phyloP scores from a whole-genome alignment of 2,113 vertebrate species.

The Glaucidium brasilianum region DNA sequence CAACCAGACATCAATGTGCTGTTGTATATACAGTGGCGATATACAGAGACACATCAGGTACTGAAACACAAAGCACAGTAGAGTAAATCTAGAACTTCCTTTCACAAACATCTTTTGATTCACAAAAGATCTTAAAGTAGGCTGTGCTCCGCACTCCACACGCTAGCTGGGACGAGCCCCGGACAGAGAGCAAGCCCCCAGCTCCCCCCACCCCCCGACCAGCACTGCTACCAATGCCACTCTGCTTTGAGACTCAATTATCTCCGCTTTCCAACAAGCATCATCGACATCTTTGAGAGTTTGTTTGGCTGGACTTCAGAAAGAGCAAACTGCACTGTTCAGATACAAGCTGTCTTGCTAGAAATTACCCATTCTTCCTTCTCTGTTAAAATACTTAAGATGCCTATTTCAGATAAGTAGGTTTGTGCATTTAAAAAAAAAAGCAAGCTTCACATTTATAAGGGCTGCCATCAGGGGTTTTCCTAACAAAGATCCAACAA shows the following conservation, averaged over 20 bases:
- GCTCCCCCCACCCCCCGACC: neutral
- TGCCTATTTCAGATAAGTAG: neutral
- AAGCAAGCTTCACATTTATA: neutral
- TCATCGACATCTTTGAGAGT: neutral
- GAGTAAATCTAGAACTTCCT: conserved; percentile 47
- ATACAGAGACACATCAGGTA: conserved; percentile 71
- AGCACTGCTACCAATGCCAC: neutral
- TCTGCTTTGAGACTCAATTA: neutral
- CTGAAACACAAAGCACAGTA: conserved; percentile 66
- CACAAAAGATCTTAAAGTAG: neutral
- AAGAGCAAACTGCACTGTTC: neutral
- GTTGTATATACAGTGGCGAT: conserved; percentile 69
- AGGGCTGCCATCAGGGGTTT: neutral
- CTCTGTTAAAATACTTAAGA: neutral
- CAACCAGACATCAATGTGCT: conserved; percentile 74
- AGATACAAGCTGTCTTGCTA: neutral
- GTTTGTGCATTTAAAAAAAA: neutral
- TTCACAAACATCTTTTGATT: neutral
- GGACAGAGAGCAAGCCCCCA: neutral
- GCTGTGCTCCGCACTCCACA: neutral
- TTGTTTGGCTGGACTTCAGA: conserved; percentile 50
- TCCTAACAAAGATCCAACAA: neutral
- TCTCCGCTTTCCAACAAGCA: neutral
- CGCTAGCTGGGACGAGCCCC: neutral
- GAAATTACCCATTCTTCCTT: neutral